Evolutionary conservation across 2,888 invertebrate genomes (phyloP).

Genomic region (Melinopterus prodromus): DNA sequence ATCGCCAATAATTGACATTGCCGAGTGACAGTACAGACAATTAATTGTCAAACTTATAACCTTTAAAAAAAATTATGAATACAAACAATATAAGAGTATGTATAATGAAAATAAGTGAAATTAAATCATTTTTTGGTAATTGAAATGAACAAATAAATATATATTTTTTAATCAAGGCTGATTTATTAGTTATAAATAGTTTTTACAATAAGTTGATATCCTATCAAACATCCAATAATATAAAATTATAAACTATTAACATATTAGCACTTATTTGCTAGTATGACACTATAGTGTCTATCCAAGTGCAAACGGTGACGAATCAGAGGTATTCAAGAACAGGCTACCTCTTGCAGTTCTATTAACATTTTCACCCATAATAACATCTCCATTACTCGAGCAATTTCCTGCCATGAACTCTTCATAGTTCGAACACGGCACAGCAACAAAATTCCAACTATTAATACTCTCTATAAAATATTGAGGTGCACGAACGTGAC

Average conservation of each 20-base stretch:
- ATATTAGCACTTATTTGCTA: neutral
- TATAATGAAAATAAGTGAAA: too few relatives aligned
- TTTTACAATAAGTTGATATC: too few relatives aligned
- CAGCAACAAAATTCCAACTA: slow-evolving; percentile 23
- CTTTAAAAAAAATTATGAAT: too few relatives aligned
- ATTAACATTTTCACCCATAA: slow-evolving; percentile 34
- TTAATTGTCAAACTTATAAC: too few relatives aligned
- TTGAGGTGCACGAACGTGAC: slow-evolving; percentile 23
- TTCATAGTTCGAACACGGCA: slow-evolving; percentile 17
- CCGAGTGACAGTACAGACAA: too few relatives aligned
- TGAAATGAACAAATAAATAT: too few relatives aligned
- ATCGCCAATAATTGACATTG: too few relatives aligned
- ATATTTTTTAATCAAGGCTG: too few relatives aligned
- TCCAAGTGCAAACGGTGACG: slow-evolving; percentile 25
- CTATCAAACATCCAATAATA: too few relatives aligned
- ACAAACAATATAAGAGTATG: too few relatives aligned
- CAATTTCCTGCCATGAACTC: slow-evolving; percentile 24
- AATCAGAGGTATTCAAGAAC: slow-evolving; percentile 25
- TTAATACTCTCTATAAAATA: slow-evolving; percentile 28
- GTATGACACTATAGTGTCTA: neutral
- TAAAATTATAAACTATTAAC: neutral
- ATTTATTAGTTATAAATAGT: too few relatives aligned
- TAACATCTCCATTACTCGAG: slow-evolving; percentile 4
- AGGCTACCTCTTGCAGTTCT: slow-evolving; percentile 29
- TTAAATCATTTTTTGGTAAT: too few relatives aligned